phyloP scores from a whole-genome alignment of 2,888 invertebrate genomes.

The Magallana nippona region DNA sequence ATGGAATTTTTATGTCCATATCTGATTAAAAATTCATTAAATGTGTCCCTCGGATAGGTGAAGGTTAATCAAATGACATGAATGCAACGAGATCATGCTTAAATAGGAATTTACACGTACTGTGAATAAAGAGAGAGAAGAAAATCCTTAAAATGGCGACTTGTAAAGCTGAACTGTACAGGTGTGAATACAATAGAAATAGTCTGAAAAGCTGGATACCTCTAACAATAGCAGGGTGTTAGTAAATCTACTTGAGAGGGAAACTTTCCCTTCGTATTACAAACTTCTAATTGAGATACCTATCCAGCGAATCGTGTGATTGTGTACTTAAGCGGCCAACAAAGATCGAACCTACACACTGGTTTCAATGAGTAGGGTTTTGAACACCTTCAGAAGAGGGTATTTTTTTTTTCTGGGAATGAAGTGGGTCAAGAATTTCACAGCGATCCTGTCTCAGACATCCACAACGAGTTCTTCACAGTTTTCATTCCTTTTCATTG shows the following conservation, averaged over 20 bases:
- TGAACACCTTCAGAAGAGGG: background rate
- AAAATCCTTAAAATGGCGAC: conserved; percentile 27
- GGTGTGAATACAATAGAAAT: conserved; percentile 23
- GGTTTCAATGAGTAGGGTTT: background rate
- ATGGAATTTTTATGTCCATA: background rate
- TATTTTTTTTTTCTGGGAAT: background rate
- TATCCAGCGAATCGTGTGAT: conserved; percentile 14
- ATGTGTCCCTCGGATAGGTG: background rate
- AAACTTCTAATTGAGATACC: conserved; percentile 30
- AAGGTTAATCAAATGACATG: background rate
- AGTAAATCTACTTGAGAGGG: conserved; percentile 16
- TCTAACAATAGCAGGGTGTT: conserved; percentile 26
- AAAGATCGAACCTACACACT: background rate
- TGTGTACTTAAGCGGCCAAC: conserved; percentile 8
- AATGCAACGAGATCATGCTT: background rate
- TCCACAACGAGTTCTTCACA: background rate
- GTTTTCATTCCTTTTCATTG: background rate
- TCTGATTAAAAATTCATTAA: conserved; percentile 9
- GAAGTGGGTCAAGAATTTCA: conserved; percentile 21
- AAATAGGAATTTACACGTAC: background rate
- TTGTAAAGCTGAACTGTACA: conserved; percentile 11
- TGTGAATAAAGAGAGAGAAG: background rate
- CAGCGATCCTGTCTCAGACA: background rate
- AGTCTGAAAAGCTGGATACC: background rate
- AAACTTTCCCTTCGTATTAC: conserved; percentile 24